These are phyloP conservation scores for Erythrolamprus reginae DNA, from an alignment of 2,113 vertebrate genomes.

Conservation along the genomic window DNA sequence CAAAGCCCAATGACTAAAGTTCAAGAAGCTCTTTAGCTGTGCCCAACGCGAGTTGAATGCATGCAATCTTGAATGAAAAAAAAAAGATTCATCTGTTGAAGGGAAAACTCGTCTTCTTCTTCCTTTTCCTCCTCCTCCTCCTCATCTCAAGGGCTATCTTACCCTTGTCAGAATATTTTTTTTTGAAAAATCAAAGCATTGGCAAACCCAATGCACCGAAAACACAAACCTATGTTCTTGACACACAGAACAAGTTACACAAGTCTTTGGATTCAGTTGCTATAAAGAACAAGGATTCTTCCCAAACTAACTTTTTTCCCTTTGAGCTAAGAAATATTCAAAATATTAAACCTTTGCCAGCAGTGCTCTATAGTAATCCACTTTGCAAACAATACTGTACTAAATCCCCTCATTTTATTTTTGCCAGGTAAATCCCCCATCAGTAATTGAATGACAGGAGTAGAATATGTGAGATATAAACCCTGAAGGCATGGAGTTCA, in stretches of 20 bases:
- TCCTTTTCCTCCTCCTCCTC: not conserved
- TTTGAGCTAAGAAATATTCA: not conserved
- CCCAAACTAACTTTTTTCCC: not conserved
- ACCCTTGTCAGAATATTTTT: not conserved
- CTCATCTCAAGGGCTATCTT: not conserved
- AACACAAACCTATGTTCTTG: not conserved
- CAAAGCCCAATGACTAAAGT: not conserved
- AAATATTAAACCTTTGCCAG: constrained; percentile 22
- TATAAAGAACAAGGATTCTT: not conserved
- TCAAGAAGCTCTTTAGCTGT: not conserved
- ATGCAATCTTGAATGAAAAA: not conserved
- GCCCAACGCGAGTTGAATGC: not conserved
- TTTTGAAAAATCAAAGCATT: not conserved
- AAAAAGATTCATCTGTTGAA: not conserved
- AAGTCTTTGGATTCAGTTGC: not conserved
- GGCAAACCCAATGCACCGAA: not conserved
- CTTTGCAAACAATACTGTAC: constrained; percentile 29
- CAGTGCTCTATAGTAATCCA: constrained; percentile 27
- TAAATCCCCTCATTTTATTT: constrained; percentile 20
- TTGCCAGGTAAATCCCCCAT: constrained; percentile 6
- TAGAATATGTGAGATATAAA: constrained; percentile 12
- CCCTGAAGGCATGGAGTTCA: constrained; percentile 6
- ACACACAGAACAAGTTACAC: not conserved
- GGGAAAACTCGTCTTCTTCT: not conserved
- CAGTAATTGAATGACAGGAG: constrained; percentile 22